These are phyloP conservation scores for Ips nitidus DNA, from an alignment of 1,140 invertebrate genomes.

Conservation along the genomic window DNA sequence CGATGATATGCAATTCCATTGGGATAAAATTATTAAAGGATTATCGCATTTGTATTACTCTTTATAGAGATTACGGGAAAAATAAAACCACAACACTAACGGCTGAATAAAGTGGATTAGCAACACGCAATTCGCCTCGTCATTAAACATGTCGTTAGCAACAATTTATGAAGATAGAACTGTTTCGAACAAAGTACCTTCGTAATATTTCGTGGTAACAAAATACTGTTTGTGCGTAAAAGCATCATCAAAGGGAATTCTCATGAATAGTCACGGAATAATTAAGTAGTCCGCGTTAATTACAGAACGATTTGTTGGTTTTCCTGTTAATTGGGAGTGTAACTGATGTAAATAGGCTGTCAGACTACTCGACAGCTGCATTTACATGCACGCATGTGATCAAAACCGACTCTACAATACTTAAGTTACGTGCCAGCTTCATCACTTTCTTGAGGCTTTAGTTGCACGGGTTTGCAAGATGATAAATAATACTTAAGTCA, in stretches of 20 bases:
- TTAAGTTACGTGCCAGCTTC: no score
- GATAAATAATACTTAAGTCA: slow-evolving; percentile 7
- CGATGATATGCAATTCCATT: no score
- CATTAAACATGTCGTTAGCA: no score
- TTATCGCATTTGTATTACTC: no score
- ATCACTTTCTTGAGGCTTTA: background rate
- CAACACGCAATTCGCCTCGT: no score
- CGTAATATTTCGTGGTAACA: background rate
- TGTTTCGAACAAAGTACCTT: no score
- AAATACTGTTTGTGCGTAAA: background rate
- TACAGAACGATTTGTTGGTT: slow-evolving; percentile 27
- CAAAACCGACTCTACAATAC: no score
- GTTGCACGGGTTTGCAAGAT: background rate
- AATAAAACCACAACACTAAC: no score
- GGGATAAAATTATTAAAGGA: no score
- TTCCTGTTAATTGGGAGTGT: slow-evolving; percentile 27
- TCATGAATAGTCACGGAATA: slow-evolving; percentile 20
- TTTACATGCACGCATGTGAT: slow-evolving; percentile 7
- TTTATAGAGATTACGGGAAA: no score
- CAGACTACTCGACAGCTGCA: slow-evolving; percentile 4
- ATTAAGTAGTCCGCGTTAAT: slow-evolving; percentile 21
- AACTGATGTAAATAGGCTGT: slow-evolving; percentile 25
- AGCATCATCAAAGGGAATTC: slow-evolving; percentile 7
- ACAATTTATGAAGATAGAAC: no score
- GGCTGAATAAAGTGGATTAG: no score